Conservation (phyloP, 2,797 vertebrate species). For the Rhabdomys pumilio region DNA sequence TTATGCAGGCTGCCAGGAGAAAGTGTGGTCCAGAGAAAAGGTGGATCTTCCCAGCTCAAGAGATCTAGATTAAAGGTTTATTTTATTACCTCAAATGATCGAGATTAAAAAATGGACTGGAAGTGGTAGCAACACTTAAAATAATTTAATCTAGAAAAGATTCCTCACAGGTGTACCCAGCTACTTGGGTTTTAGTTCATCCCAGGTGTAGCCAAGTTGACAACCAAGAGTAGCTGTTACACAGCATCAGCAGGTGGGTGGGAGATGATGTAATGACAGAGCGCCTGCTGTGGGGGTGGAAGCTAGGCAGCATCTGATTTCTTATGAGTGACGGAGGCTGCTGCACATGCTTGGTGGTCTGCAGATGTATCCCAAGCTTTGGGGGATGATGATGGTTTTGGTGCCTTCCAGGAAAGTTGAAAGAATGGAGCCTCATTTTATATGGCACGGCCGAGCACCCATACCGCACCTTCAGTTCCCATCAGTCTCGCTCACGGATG, state of each 20-base stretch:
- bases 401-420: constrained; percentile 92
- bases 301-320: rapidly evolving
- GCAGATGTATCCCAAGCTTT: not conserved
- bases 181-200: not conserved
- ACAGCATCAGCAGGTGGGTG: not conserved
- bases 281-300: no score
- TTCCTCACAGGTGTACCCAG: not conserved
- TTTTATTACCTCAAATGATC: not conserved
- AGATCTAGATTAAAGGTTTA: not conserved
- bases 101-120: not conserved
- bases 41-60: no score
- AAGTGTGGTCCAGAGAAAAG: not conserved
- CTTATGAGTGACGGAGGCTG: not conserved
- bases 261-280: not conserved
- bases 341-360: not conserved
- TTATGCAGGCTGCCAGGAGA: not conserved
- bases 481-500: constrained; percentile 87
- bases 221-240: not conserved
- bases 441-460: constrained; percentile 93
- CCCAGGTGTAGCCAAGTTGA: not conserved
- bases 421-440: constrained; percentile 95
- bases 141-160: not conserved
- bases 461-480: constrained; percentile 84
- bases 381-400: not conserved
- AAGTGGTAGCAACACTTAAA: not conserved